Evolutionary conservation across 2,113 vertebrate genomes (phyloP).

Genomic region (Axis porcinus): DNA sequence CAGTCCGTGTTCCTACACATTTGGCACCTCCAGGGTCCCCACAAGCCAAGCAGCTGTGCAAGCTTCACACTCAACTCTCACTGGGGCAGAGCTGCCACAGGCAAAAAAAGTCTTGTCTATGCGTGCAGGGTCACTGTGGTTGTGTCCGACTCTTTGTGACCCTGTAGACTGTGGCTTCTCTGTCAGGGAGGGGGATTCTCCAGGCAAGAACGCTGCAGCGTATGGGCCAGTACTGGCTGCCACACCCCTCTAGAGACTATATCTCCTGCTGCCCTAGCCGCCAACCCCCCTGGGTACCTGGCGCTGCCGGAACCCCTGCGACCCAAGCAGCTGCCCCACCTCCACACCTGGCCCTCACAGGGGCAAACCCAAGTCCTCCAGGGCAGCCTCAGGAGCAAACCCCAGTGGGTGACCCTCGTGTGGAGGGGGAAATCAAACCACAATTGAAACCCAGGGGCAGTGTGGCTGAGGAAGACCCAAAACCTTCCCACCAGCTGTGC

Average conservation of each 20-base stretch:
- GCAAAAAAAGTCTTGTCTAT: background rate
- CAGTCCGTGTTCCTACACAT: background rate
- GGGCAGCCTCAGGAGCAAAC: background rate
- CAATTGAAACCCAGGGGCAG: background rate
- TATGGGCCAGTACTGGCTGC: background rate
- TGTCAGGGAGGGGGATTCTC: background rate
- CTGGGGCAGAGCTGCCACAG: background rate
- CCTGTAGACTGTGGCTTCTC: background rate
- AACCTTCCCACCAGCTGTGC: background rate
- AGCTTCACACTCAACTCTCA: background rate
- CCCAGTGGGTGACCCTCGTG: background rate
- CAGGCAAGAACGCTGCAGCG: background rate
- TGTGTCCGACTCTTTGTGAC: background rate
- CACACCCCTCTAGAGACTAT: background rate
- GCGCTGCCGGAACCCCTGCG: background rate
- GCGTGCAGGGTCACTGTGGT: fast-evolving
- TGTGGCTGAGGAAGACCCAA: background rate
- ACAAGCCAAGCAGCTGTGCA: background rate
- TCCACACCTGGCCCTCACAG: background rate
- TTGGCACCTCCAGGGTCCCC: background rate
- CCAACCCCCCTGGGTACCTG: background rate
- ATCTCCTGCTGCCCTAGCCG: background rate
- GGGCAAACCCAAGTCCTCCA: background rate
- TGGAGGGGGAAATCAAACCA: background rate
- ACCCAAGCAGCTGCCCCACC: background rate